A percentile compares a stretch with the other conserved stretches of the same genome.
Evolutionary conservation across 2,113 vertebrate genomes (phyloP).

Genomic region (Dunckerocampus dactyliophorus): DNA sequence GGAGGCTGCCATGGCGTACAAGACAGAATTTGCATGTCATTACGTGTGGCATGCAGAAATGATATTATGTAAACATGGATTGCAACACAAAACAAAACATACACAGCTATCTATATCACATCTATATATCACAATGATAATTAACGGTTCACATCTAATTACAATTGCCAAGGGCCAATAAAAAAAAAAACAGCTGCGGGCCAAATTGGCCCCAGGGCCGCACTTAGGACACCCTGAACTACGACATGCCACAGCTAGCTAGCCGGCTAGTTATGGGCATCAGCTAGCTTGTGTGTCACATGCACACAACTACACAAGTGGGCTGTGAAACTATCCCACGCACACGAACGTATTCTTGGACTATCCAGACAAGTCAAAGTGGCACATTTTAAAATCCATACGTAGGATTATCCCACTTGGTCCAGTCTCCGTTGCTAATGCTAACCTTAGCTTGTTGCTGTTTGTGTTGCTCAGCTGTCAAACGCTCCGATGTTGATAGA

Average conservation of each 20-base stretch:
- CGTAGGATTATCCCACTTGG: conserved; percentile 19
- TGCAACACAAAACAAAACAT: neutral
- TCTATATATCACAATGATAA: too few relatives aligned
- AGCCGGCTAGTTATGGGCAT: conserved; percentile 37
- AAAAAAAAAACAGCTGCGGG: too few relatives aligned
- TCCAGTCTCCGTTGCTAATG: conserved; percentile 28
- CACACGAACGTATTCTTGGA: neutral
- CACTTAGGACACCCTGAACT: conserved; percentile 16
- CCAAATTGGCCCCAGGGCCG: too few relatives aligned
- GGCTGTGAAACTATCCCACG: neutral
- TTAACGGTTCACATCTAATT: too few relatives aligned
- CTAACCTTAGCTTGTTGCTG: conserved; percentile 43
- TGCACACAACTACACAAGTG: conserved; percentile 17
- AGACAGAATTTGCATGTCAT: neutral
- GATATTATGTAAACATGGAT: neutral
- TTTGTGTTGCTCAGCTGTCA: conserved; percentile 63
- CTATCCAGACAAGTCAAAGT: conserved; percentile 1
- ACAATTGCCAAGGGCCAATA: too few relatives aligned
- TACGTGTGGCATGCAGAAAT: conserved; percentile 1
- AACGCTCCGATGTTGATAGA: conserved; percentile 54
- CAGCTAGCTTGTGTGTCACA: conserved; percentile 29
- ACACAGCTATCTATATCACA: neutral
- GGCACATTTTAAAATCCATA: conserved; percentile 1
- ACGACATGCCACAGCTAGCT: conserved; percentile 58
- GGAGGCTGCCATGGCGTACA: conserved; percentile 13